Conservation (phyloP, 2,888 invertebrate species). For the Stenchaetothrips biformis region DNA sequence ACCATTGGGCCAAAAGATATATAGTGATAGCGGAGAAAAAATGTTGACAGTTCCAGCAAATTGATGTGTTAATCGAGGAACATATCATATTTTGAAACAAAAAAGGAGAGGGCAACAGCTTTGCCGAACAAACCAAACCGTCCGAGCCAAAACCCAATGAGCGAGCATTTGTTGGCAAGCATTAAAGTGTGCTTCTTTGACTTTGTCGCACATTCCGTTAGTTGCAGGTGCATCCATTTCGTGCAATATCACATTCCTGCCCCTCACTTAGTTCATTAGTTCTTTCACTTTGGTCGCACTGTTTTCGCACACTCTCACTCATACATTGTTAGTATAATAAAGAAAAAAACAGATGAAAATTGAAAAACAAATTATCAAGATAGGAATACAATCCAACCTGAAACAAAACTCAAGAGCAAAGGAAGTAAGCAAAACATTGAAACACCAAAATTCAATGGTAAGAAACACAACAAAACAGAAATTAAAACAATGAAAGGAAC, state of each 20-base stretch:
- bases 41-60: slow-evolving; percentile 42
- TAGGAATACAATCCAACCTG: slow-evolving; percentile 35
- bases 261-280: neutral
- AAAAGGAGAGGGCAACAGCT: slow-evolving; percentile 38
- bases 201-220: slow-evolving; percentile 10
- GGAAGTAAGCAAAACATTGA: slow-evolving; percentile 39
- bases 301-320: slow-evolving; percentile 12
- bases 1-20: neutral
- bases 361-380: slow-evolving; percentile 46
- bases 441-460: slow-evolving; percentile 33
- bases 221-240: slow-evolving; percentile 8
- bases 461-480: slow-evolving; percentile 20
- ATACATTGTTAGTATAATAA: slow-evolving; percentile 30
- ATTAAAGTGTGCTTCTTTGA: slow-evolving; percentile 1
- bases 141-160: slow-evolving; percentile 36
- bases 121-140: slow-evolving; percentile 34
- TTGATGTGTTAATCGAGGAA: slow-evolving; percentile 32
- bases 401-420: slow-evolving; percentile 41
- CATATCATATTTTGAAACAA: slow-evolving; percentile 37
- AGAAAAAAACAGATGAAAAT: slow-evolving; percentile 37
- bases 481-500: slow-evolving; percentile 23
- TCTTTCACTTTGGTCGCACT: slow-evolving; percentile 15
- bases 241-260: slow-evolving; percentile 5
- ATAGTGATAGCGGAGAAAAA: slow-evolving; percentile 31
- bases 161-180: neutral